A percentile compares a stretch with the other conserved stretches of the same genome.
These are phyloP conservation scores for Ivindomyrus marchei DNA, from an alignment of 2,113 vertebrate genomes.

Conservation along the genomic window DNA sequence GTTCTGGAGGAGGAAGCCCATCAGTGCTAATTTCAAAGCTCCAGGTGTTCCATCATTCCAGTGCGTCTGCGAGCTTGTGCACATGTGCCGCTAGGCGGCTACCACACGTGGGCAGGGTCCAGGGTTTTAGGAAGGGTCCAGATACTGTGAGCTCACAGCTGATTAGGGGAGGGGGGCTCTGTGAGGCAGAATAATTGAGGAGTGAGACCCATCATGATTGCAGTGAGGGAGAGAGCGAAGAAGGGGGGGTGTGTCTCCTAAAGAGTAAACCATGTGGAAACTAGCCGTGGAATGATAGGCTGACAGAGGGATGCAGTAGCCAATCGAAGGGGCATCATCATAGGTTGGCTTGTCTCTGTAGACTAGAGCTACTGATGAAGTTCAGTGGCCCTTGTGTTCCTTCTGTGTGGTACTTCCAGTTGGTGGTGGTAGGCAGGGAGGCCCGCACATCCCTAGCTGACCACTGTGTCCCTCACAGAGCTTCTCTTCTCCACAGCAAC, in stretches of 20 bases:
- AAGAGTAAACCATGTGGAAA: neutral
- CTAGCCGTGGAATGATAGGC: neutral
- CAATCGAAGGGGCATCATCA: neutral
- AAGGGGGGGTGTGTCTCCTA: neutral
- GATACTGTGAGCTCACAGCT: neutral
- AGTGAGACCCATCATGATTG: neutral
- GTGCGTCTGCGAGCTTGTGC: neutral
- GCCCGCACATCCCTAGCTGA: neutral
- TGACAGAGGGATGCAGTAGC: neutral
- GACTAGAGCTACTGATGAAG: neutral
- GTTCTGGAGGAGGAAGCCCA: neutral
- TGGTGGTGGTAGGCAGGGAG: neutral
- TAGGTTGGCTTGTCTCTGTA: neutral
- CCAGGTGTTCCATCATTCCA: neutral
- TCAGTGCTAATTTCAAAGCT: neutral
- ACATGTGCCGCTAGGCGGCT: neutral
- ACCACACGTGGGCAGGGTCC: neutral
- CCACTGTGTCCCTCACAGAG: conserved; percentile 28
- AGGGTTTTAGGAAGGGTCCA: neutral
- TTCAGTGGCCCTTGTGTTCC: neutral
- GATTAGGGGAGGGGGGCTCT: neutral
- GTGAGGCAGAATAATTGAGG: neutral
- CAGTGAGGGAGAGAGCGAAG: neutral
- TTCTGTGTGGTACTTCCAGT: neutral
- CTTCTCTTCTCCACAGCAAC: conserved; percentile 75